Evolutionary conservation across 1,140 invertebrate species (phyloP).

Genomic region (Orussus abietinus): DNA sequence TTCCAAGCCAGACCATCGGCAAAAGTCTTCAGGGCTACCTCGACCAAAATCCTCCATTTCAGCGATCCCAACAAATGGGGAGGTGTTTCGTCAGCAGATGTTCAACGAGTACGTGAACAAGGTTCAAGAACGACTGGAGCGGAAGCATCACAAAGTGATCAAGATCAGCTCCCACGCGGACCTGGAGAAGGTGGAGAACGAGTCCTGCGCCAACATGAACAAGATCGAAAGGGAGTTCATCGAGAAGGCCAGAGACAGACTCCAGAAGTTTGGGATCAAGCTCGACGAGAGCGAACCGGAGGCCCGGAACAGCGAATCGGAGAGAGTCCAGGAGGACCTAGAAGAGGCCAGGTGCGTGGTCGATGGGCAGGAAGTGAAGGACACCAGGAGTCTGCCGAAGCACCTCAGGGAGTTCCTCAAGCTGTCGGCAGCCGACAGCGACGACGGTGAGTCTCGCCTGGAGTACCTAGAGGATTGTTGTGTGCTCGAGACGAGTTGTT

Average conservation of each 20-base stretch:
- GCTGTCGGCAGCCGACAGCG: constrained; percentile 45
- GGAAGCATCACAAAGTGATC: constrained; percentile 73
- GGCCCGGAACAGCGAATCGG: constrained; percentile 37
- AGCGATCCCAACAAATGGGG: constrained; percentile 55
- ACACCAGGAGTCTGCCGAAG: constrained; percentile 62
- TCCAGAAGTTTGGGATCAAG: constrained; percentile 58
- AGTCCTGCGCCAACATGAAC: constrained; percentile 44
- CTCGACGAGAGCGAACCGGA: constrained; percentile 55
- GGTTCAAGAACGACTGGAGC: constrained; percentile 71
- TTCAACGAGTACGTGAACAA: constrained; percentile 77
- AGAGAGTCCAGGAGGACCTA: constrained; percentile 30
- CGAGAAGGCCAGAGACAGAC: constrained; percentile 60
- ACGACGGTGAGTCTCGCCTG: constrained; percentile 52
- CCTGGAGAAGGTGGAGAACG: constrained; percentile 18
- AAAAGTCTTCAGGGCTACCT: too few species aligned
- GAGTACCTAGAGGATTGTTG: constrained; percentile 38
- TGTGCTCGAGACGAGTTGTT: constrained; percentile 53
- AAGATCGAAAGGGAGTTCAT: constrained; percentile 72
- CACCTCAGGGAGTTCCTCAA: constrained; percentile 69
- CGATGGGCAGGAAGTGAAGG: constrained; percentile 59
- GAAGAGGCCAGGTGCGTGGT: constrained; percentile 56
- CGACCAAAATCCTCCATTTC: constrained; percentile 33
- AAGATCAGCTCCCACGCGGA: constrained; percentile 59
- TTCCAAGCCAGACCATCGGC: too few species aligned
- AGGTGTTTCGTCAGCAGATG: constrained; percentile 72